Evolutionary conservation across 2,113 vertebrate species (phyloP).

Genomic region (Microcebus ravelobensis): DNA sequence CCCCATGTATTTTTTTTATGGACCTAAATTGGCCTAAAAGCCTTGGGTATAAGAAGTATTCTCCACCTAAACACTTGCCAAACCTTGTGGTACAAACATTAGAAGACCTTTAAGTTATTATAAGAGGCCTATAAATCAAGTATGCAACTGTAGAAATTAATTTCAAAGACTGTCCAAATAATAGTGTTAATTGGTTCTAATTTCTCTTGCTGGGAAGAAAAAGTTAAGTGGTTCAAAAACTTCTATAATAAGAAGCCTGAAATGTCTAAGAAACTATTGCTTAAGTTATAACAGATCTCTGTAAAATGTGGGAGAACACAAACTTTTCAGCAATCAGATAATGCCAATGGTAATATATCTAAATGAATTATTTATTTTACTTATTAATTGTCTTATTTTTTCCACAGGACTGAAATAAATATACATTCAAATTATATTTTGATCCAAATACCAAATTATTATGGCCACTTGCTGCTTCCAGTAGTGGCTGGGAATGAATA

Average conservation of each 20-base stretch:
- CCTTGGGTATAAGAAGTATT: not conserved
- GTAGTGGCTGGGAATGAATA: not conserved
- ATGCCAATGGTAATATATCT: not conserved
- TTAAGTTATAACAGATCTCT: not conserved
- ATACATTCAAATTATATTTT: not conserved
- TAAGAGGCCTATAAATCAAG: not conserved
- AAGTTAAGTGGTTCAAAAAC: not conserved
- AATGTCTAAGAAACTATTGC: not conserved
- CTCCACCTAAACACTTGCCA: not conserved
- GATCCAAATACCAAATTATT: not conserved
- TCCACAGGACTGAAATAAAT: not conserved
- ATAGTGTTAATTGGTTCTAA: not conserved
- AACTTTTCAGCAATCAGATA: not conserved
- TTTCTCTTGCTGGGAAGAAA: not conserved
- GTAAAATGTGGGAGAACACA: not conserved
- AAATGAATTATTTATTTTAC: not conserved
- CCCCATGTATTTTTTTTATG: not conserved
- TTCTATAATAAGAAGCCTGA: not conserved
- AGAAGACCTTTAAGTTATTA: not conserved
- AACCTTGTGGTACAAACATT: not conserved
- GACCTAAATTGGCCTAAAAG: constrained; percentile 4
- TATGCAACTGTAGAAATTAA: not conserved
- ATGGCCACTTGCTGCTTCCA: not conserved
- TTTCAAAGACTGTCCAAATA: constrained; percentile 21
- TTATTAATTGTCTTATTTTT: not conserved